Evolutionary conservation across 2,888 invertebrate species (phyloP).

Genomic region (Andricus quercusramuli): DNA sequence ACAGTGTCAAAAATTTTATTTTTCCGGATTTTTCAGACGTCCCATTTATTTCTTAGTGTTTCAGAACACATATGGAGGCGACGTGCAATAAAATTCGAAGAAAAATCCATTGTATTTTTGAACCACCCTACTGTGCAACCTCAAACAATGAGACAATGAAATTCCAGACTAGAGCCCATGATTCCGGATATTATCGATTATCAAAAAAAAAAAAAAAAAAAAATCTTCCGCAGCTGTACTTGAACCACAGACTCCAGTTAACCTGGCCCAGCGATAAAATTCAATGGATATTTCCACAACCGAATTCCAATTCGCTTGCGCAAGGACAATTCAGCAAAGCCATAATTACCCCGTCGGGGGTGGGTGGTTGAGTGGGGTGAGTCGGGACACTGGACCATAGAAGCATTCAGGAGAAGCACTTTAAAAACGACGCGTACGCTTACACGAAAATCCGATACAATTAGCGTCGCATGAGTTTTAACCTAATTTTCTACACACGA

Average conservation of each 20-base stretch:
- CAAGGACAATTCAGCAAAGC: conserved; percentile 51
- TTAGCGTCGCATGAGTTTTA: conserved; percentile 63
- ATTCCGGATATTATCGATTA: background rate
- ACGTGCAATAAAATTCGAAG: too few species aligned
- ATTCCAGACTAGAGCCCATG: background rate
- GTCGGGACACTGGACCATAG: conserved; percentile 8
- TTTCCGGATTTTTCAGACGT: too few species aligned
- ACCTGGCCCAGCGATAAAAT: conserved; percentile 3
- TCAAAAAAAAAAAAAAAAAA: background rate
- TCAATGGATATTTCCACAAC: conserved; percentile 53
- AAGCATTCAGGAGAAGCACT: conserved; percentile 21
- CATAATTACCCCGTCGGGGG: too few species aligned
- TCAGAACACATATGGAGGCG: too few species aligned
- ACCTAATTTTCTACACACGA: conserved; percentile 58
- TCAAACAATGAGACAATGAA: background rate
- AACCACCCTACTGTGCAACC: too few species aligned
- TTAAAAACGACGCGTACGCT: conserved; percentile 15
- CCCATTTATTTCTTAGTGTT: too few species aligned
- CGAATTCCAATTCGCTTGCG: conserved; percentile 49
- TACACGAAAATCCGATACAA: conserved; percentile 61
- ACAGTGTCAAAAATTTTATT: too few species aligned
- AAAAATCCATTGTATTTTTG: too few species aligned
- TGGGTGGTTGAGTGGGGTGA: conserved; percentile 1
- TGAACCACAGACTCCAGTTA: background rate
- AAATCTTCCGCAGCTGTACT: background rate